These are phyloP conservation scores for Bucco capensis DNA, from an alignment of 2,113 vertebrate species.

Conservation along the genomic window DNA sequence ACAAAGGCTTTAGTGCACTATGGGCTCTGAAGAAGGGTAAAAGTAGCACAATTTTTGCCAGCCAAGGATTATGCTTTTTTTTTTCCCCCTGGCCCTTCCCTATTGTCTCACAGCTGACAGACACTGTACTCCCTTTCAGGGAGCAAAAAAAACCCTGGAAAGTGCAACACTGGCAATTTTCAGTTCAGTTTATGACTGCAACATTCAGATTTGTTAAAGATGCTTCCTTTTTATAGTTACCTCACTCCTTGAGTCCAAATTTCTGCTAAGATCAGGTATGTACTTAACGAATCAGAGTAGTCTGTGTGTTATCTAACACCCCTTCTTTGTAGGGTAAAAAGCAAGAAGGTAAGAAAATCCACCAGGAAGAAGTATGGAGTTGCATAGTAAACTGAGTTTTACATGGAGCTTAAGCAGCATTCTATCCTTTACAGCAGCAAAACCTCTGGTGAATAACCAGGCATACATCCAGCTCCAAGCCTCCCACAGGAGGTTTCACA, in stretches of 20 bases:
- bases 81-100: not conserved
- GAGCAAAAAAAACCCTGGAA: not conserved
- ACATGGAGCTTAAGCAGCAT: not conserved
- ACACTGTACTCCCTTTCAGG: fast-evolving
- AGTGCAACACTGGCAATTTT: not conserved
- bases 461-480: not conserved
- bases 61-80: not conserved
- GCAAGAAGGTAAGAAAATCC: not conserved
- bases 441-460: not conserved
- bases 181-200: not conserved
- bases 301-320: not conserved
- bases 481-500: not conserved
- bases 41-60: not conserved
- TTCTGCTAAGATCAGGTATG: not conserved
- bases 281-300: not conserved
- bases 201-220: not conserved
- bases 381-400: not conserved
- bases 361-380: not conserved
- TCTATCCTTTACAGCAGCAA: not conserved
- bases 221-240: not conserved
- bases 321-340: not conserved
- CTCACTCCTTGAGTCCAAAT: not conserved
- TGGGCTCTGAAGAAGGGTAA: not conserved
- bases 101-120: not conserved
- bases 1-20: not conserved